Evolutionary conservation across 2,797 vertebrate species (phyloP), one percentile per base, ranked within the genome.

Genomic region (Acrossocheilus fasciatus): DNA sequence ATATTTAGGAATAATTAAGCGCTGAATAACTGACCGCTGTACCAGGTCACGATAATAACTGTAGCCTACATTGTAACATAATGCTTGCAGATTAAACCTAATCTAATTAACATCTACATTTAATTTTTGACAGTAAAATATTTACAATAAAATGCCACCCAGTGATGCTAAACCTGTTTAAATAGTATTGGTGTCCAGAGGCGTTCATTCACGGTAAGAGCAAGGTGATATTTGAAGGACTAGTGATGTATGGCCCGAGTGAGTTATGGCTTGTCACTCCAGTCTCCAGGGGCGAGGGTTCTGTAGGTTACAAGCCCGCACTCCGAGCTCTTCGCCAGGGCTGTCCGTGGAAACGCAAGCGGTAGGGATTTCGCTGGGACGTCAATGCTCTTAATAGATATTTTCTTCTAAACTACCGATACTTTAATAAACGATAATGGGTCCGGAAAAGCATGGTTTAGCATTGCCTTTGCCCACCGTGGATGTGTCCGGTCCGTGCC

Each of bases 401-500:
- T 41, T 30, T 17, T 78, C 1, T 50, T n/a, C 23, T 10, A 52
- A 82, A 20, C 36, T 47, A 36, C 17, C 4, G 18, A 36, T 74
- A 12, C 3, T 34, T 20, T 43, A 72, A 82, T 39, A 83, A 18
- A 30, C 47, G 82, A 39, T 78, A 54, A 36, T 87, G 88, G 50
- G 83, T 70, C 87, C 82, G 82, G 89, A 88, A n/a, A 81, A 41
- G 64, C 77, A 69, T 47, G 74, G 69, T 36, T 30, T 86, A 62
- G 81, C 87, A 79, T 81, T 76, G n/a, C 86, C 78, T 64, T 76
- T 90, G 76, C 83, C 74, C 70, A 26, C 62, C 47, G 59, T 87
- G 79, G 79, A 68, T 83, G 93, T 93, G 91, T 91, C 89, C 78
- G 76, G 82, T 47, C 83, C 91, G 88, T 90, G 91, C 89, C 86